Evolutionary conservation across 2,113 vertebrate genomes (phyloP).

Genomic region (Salminus brasiliensis): DNA sequence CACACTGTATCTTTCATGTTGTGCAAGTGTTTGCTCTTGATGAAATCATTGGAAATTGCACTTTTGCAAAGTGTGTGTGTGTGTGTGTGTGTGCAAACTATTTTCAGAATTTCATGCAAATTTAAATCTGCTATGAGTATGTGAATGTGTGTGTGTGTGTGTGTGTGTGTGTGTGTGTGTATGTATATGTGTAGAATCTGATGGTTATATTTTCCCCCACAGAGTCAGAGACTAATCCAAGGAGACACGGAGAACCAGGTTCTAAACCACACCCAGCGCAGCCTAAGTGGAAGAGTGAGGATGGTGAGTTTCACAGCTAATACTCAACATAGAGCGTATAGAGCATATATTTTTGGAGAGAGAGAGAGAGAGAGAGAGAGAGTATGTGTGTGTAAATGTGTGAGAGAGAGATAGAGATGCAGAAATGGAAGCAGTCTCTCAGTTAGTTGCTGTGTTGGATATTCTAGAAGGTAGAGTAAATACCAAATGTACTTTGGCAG

Average conservation of each 20-base stretch:
- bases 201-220: slow-evolving; percentile 14
- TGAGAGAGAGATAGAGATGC: too few species aligned
- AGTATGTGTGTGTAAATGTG: background rate
- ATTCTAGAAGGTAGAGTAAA: background rate
- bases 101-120: too few species aligned
- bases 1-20: too few species aligned
- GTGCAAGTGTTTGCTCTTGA: too few species aligned
- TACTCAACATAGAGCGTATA: too few species aligned
- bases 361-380: background rate
- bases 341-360: background rate
- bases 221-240: slow-evolving; percentile 31
- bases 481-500: slow-evolving; percentile 9
- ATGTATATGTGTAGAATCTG: background rate
- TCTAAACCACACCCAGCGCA: slow-evolving; percentile 32
- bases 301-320: slow-evolving; percentile 36
- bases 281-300: slow-evolving; percentile 34
- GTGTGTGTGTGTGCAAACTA: too few species aligned
- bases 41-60: too few species aligned
- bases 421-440: background rate
- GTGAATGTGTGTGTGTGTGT: background rate
- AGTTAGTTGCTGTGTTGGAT: background rate
- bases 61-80: too few species aligned
- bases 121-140: too few species aligned
- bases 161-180: background rate
- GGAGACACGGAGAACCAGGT: slow-evolving; percentile 8